Evolutionary conservation across 2,797 vertebrate genomes (phyloP).

Genomic region (Tamandua tetradactyla): DNA sequence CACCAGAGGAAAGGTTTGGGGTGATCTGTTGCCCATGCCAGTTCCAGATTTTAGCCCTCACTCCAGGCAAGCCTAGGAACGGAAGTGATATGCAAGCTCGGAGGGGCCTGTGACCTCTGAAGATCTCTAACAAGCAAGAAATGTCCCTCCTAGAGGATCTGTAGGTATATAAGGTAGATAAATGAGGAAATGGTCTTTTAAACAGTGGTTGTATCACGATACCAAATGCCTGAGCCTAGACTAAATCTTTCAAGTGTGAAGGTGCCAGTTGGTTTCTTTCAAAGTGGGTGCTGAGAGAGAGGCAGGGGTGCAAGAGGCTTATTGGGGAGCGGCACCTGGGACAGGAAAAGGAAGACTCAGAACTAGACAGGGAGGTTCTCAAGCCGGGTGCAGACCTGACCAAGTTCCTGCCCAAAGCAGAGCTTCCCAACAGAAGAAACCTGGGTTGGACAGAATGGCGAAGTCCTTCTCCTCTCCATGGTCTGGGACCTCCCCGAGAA

Average conservation of each 20-base stretch:
- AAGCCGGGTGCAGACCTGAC: accelerated
- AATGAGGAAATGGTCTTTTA: not conserved
- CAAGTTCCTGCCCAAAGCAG: too few relatives aligned
- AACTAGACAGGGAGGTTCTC: accelerated
- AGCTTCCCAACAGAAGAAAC: accelerated
- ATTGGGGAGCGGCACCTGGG: too few relatives aligned
- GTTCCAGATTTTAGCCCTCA: not conserved
- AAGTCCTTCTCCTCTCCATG: accelerated
- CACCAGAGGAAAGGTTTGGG: not conserved
- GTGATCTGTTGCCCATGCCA: accelerated
- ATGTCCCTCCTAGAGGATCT: not conserved
- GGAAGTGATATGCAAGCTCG: not conserved
- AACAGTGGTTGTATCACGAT: accelerated
- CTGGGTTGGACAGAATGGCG: accelerated
- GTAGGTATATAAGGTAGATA: not conserved
- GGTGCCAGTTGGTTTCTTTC: not conserved
- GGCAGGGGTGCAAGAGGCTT: not conserved
- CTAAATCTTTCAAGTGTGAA: too few relatives aligned
- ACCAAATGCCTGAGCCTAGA: not conserved
- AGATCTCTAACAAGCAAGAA: not conserved
- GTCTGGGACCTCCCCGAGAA: not conserved
- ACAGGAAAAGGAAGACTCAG: not conserved
- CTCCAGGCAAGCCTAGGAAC: not conserved
- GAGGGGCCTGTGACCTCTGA: not conserved
- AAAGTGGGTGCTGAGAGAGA: accelerated